Conservation (phyloP, 2,888 invertebrate species). For the Spialia ferax region DNA sequence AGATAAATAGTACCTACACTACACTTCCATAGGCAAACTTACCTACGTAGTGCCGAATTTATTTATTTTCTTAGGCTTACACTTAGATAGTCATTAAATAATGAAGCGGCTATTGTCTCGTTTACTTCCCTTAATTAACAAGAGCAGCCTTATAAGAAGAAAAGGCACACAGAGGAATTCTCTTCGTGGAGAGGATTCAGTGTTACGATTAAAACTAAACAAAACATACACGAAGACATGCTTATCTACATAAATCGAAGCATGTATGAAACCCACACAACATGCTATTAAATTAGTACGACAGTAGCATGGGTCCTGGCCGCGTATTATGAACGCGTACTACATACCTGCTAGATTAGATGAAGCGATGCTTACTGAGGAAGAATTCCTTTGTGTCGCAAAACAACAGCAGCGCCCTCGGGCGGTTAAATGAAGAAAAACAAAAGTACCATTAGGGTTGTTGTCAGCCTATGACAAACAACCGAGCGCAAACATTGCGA, state of each 20-base stretch:
- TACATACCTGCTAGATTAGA: conserved; percentile 43
- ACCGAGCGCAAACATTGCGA: conserved; percentile 32
- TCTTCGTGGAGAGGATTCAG: not conserved
- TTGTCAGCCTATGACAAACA: conserved; percentile 63
- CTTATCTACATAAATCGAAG: conserved; percentile 31
- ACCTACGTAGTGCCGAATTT: not conserved
- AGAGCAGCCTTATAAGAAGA: not conserved
- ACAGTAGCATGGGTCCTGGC: conserved; percentile 15
- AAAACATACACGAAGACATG: not conserved
- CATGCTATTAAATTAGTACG: conserved; percentile 36
- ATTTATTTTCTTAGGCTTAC: not conserved
- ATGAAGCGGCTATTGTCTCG: not conserved
- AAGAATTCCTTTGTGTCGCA: conserved; percentile 63
- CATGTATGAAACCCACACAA: conserved; percentile 2
- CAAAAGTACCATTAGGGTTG: conserved; percentile 73
- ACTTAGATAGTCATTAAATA: not conserved
- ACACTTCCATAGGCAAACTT: too few relatives aligned
- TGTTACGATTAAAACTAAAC: conserved; percentile 1
- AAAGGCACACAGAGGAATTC: not conserved
- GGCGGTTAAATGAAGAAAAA: conserved; percentile 73
- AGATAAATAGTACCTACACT: too few relatives aligned
- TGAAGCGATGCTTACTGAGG: conserved; percentile 50
- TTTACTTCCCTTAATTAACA: not conserved
- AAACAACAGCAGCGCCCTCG: conserved; percentile 54
- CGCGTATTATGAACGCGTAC: conserved; percentile 39